Percentiles rank a stretch among this genome's conserved stretches.
Conservation (phyloP, 2,888 invertebrate species). For the Leptothorax acervorum region DNA sequence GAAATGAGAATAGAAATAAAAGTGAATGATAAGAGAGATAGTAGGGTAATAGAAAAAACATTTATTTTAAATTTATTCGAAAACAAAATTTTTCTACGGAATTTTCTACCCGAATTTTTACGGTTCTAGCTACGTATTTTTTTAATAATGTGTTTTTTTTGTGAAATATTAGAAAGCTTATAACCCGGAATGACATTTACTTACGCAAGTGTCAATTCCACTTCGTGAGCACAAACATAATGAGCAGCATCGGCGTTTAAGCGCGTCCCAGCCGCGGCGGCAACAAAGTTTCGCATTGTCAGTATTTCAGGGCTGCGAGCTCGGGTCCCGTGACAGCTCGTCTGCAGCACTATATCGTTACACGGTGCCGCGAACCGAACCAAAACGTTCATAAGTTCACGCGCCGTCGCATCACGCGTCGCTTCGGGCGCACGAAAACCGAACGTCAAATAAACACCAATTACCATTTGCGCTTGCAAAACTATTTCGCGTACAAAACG, state of each 20-base stretch:
- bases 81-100: not conserved
- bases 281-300: conserved; percentile 67
- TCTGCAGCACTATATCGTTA: conserved; percentile 56
- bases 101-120: not conserved
- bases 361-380: conserved; percentile 47
- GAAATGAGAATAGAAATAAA: not conserved
- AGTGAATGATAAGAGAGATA: not conserved
- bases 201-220: conserved; percentile 43
- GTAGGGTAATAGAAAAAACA: not conserved
- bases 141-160: not conserved
- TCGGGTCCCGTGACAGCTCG: conserved; percentile 53
- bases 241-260: conserved; percentile 58
- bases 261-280: conserved; percentile 58
- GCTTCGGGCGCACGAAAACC: conserved; percentile 30
- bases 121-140: not conserved
- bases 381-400: conserved; percentile 56
- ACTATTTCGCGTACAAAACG: conserved; percentile 45
- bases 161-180: conserved; percentile 7
- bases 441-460: conserved; percentile 56
- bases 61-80: not conserved
- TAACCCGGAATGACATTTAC: conserved; percentile 2
- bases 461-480: conserved; percentile 42
- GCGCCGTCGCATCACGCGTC: conserved; percentile 45
- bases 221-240: conserved; percentile 51
- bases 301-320: conserved; percentile 48